Conservation (phyloP, 2,113 vertebrate genomes). For the Axis porcinus region DNA sequence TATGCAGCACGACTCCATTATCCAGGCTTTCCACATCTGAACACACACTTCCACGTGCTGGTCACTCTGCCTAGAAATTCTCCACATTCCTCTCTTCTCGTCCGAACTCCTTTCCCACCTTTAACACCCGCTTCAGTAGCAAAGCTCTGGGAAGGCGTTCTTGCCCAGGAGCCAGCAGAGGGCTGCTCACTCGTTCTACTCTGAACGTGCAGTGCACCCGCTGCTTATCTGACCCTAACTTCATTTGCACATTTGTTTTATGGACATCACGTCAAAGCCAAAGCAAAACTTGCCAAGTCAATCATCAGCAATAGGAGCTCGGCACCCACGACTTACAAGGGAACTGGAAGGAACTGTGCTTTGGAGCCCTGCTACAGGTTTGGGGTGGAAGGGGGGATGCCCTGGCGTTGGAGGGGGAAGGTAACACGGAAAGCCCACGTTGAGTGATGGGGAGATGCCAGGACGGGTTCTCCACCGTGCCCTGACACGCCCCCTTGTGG, state of each 20-base stretch:
- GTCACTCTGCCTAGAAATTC: not conserved
- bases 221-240: not conserved
- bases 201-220: not conserved
- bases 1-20: too few relatives aligned
- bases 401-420: not conserved
- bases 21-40: not conserved
- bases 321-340: not conserved
- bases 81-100: not conserved
- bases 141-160: not conserved
- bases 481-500: conserved; percentile 16
- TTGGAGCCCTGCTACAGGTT: not conserved
- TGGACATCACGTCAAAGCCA: not conserved
- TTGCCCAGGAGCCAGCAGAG: not conserved
- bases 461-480: rapidly evolving
- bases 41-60: too few relatives aligned
- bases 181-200: not conserved
- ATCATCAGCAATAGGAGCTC: not conserved
- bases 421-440: not conserved
- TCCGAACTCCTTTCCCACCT: not conserved
- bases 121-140: not conserved
- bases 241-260: not conserved
- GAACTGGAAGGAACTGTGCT: not conserved
- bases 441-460: not conserved
- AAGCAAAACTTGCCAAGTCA: not conserved
- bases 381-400: not conserved